A percentile compares a stretch with the other conserved stretches of the same genome.
phyloP scores from a whole-genome alignment of 1,140 invertebrate species.

The Diorhabda sublineata region DNA sequence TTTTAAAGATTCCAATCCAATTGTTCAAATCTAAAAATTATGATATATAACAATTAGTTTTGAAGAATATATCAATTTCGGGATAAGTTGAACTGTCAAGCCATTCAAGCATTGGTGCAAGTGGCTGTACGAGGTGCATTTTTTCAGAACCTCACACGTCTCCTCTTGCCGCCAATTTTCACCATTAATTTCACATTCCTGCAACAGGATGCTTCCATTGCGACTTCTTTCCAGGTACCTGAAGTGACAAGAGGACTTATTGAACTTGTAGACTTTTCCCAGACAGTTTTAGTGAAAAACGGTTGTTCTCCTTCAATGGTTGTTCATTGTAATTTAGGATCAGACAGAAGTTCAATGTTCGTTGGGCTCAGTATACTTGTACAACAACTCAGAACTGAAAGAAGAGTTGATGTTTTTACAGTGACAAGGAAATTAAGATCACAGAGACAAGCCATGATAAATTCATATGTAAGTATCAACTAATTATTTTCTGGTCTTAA shows the following conservation, averaged over 20 bases:
- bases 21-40: too few relatives aligned
- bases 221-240: slow-evolving; percentile 48
- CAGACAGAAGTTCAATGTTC: slow-evolving; percentile 84
- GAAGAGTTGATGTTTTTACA: slow-evolving; percentile 80
- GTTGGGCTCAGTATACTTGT: slow-evolving; percentile 81
- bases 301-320: slow-evolving; percentile 60
- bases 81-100: too few relatives aligned
- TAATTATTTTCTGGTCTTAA: not conserved
- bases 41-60: too few relatives aligned
- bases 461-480: slow-evolving; percentile 68
- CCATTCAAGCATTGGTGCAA: not conserved
- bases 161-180: not conserved
- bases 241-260: slow-evolving; percentile 79
- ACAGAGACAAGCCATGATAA: slow-evolving; percentile 77
- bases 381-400: slow-evolving; percentile 75
- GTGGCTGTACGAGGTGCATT: not conserved
- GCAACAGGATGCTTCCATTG: slow-evolving; percentile 1
- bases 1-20: too few relatives aligned
- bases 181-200: slow-evolving; percentile 1
- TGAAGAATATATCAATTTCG: too few relatives aligned
- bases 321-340: slow-evolving; percentile 79
- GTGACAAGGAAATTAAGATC: slow-evolving; percentile 77
- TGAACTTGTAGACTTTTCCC: slow-evolving; percentile 71
- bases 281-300: slow-evolving; percentile 47
- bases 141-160: not conserved